Evolutionary conservation across 2,113 vertebrate genomes (phyloP).

Genomic region (Seriola aureovittata): DNA sequence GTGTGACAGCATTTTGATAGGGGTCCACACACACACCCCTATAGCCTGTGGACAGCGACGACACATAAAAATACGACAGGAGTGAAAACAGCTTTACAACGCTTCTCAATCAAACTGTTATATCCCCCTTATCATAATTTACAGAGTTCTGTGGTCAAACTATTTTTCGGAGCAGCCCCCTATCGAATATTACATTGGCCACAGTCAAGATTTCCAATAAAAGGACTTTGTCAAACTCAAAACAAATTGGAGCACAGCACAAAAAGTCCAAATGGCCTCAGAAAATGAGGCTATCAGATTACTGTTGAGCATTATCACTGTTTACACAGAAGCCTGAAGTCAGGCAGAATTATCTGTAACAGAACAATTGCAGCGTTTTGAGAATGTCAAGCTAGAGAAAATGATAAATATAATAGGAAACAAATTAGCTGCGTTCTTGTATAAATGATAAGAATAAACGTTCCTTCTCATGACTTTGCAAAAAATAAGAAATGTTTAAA

Average conservation of each 20-base stretch:
- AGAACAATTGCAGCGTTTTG: constrained; percentile 21
- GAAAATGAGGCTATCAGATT: constrained; percentile 42
- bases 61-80: not conserved
- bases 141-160: constrained; percentile 23
- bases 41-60: not conserved
- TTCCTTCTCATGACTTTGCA: constrained; percentile 2
- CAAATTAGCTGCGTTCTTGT: constrained; percentile 19
- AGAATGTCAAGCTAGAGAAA: constrained; percentile 23
- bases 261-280: constrained; percentile 37
- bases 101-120: not conserved
- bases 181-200: constrained; percentile 4
- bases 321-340: constrained; percentile 19
- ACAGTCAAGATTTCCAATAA: not conserved
- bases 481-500: not conserved
- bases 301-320: constrained; percentile 18
- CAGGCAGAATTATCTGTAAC: constrained; percentile 40
- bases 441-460: constrained; percentile 35
- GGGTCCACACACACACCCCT: not conserved
- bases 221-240: not conserved
- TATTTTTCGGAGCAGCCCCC: not conserved
- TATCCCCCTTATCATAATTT: constrained; percentile 32
- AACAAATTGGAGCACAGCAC: constrained; percentile 12
- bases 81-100: not conserved
- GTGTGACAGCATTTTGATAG: not conserved
- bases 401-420: constrained; percentile 29